Conservation (phyloP, 2,888 invertebrate genomes). For the Apamea sordens region DNA sequence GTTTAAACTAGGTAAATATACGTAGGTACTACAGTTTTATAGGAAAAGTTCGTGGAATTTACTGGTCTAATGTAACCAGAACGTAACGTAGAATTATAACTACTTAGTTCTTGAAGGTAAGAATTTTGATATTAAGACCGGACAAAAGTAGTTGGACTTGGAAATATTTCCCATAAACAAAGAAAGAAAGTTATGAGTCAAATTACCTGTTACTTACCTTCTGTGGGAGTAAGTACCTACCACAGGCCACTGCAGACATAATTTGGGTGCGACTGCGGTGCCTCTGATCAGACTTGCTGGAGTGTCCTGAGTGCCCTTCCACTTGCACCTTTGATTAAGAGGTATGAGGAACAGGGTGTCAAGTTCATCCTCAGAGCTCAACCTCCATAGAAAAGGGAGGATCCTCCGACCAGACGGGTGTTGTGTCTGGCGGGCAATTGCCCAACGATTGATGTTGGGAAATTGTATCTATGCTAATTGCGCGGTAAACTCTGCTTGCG, state of each 20-base stretch:
- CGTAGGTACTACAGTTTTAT: background rate
- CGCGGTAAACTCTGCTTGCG: too few relatives aligned
- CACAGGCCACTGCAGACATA: background rate
- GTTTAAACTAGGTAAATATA: slow-evolving; percentile 21
- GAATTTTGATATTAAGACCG: too few relatives aligned
- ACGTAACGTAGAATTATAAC: too few relatives aligned
- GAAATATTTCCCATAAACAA: background rate
- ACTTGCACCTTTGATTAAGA: background rate
- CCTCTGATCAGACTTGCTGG: background rate
- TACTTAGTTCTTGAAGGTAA: too few relatives aligned
- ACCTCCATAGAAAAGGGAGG: too few relatives aligned
- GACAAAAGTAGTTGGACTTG: background rate
- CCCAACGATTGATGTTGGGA: too few relatives aligned
- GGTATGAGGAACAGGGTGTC: too few relatives aligned
- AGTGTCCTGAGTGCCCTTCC: background rate
- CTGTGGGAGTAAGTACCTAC: background rate
- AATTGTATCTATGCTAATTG: too few relatives aligned
- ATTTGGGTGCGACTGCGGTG: background rate
- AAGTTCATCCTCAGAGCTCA: too few relatives aligned
- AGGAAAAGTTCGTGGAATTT: background rate
- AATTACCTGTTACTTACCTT: background rate
- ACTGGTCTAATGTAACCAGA: background rate
- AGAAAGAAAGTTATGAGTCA: background rate
- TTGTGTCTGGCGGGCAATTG: too few relatives aligned
- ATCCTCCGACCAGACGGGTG: too few relatives aligned